Evolutionary conservation across 2,888 invertebrate species (phyloP).

Genomic region (Erebia palarica): DNA sequence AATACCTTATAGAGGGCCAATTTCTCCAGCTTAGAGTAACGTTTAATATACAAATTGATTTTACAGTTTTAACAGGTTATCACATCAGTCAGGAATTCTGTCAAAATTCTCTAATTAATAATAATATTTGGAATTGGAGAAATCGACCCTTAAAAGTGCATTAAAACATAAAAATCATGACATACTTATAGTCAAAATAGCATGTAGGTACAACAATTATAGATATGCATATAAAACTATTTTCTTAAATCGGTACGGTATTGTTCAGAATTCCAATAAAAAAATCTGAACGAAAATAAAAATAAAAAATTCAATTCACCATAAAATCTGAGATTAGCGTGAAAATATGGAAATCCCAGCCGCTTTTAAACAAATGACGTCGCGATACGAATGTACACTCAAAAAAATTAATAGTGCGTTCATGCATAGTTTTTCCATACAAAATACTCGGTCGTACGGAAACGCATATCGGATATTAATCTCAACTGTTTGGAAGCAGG

Average conservation of each 20-base stretch:
- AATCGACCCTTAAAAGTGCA: no score
- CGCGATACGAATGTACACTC: constrained; percentile 39
- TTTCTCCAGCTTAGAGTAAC: no score
- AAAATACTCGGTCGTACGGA: constrained; percentile 44
- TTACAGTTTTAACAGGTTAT: no score
- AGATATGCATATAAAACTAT: not conserved
- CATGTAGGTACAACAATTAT: no score
- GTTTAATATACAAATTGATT: no score
- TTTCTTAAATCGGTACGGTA: not conserved
- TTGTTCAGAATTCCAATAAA: not conserved
- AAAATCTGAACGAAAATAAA: not conserved
- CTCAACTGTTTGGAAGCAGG: constrained; percentile 39
- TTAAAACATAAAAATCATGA: no score
- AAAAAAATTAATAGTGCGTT: constrained; percentile 46
- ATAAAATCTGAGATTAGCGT: constrained; percentile 26
- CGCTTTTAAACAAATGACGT: constrained; percentile 41
- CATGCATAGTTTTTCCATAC: constrained; percentile 42
- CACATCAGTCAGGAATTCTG: no score
- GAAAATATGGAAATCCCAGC: constrained; percentile 32
- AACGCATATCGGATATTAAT: constrained; percentile 47
- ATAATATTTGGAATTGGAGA: no score
- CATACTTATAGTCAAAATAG: no score
- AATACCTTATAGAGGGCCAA: no score
- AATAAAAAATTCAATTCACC: constrained; percentile 19
- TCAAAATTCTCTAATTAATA: no score